phyloP scores from a whole-genome alignment of 2,888 invertebrate species.

The Prosapia bicincta region DNA sequence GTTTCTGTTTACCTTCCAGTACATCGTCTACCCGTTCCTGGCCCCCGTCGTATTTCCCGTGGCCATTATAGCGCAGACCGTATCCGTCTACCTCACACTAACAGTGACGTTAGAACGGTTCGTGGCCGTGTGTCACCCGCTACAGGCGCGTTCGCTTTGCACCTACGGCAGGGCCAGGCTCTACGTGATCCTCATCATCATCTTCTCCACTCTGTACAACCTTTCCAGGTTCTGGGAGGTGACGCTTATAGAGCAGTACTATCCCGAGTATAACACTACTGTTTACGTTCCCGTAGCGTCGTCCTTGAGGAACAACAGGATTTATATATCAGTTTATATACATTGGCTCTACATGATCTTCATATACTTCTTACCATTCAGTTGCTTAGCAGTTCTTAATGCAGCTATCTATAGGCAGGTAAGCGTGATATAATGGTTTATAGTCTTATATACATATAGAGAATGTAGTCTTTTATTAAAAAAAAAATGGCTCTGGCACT shows the following conservation, averaged over 20 bases:
- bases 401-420: conserved; percentile 85
- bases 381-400: conserved; percentile 84
- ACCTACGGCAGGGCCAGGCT: conserved; percentile 82
- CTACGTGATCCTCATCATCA: conserved; percentile 77
- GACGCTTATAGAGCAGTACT: conserved; percentile 35
- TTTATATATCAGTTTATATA: conserved; percentile 84
- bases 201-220: conserved; percentile 83
- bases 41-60: conserved; percentile 78
- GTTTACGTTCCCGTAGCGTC: conserved; percentile 71
- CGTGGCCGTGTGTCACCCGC: conserved; percentile 89
- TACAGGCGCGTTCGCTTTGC: conserved; percentile 84
- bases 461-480: too few species aligned
- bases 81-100: conserved; percentile 82
- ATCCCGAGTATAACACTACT: conserved; percentile 50
- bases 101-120: conserved; percentile 68
- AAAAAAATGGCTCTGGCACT: too few species aligned
- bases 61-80: conserved; percentile 85
- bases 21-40: conserved; percentile 70
- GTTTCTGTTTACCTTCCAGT: conserved; percentile 70
- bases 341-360: conserved; percentile 93
- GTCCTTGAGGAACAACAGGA: conserved; percentile 61
- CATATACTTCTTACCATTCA: conserved; percentile 91
- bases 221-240: conserved; percentile 59
- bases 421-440: too few species aligned
- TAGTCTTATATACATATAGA: too few species aligned